Conservation (phyloP, 2,888 invertebrate species). For the Polydrusus pterygomalis region DNA sequence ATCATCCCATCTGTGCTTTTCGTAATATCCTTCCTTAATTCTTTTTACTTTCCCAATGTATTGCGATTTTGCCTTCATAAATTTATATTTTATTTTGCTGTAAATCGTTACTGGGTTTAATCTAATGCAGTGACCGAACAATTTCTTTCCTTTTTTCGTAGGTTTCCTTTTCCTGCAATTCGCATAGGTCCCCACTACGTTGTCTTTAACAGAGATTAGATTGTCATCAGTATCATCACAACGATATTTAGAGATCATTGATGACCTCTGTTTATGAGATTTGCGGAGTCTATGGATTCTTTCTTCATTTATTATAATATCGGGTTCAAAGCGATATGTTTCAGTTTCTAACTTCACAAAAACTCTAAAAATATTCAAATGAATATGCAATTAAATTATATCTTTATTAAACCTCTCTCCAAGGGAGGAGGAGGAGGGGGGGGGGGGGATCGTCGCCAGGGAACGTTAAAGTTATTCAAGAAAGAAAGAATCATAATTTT, state of each 20-base stretch:
- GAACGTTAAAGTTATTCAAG: no score
- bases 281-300: no score
- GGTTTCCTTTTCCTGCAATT: neutral
- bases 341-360: neutral
- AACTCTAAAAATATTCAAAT: constrained; percentile 2
- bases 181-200: neutral
- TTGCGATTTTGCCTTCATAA: neutral
- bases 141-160: neutral
- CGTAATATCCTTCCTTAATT: neutral
- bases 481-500: no score
- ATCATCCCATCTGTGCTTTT: neutral
- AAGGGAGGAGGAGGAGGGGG: no score
- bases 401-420: no score
- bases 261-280: no score
- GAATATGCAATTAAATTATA: no score
- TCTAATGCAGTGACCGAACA: neutral
- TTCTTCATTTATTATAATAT: no score
- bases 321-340: neutral
- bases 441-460: no score
- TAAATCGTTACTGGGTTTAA: neutral
- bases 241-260: no score
- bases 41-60: neutral
- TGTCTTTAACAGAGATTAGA: neutral
- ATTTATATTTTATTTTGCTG: constrained; percentile 1
- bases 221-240: no score